A percentile compares a stretch with the other conserved stretches of the same genome.
Conservation (phyloP, 2,797 vertebrate species). For the Brachyalestes nurse region DNA sequence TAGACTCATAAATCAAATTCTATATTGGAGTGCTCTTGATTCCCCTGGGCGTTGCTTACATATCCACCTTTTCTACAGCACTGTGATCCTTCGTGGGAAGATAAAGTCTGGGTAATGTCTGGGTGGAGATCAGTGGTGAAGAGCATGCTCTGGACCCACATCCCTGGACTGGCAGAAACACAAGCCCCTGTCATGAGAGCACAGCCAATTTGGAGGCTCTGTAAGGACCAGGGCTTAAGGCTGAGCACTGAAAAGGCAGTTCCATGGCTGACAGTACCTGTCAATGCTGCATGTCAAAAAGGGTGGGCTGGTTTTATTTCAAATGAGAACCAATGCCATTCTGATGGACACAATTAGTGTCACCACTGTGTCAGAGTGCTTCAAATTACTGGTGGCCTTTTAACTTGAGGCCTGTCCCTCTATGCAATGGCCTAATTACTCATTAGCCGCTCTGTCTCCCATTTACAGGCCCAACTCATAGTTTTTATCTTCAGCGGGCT, state of each 20-base stretch:
- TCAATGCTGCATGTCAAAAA: slow-evolving; percentile 73
- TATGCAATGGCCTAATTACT: slow-evolving; percentile 69
- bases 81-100: slow-evolving; percentile 19
- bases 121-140: slow-evolving; percentile 37
- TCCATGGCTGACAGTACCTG: slow-evolving; percentile 63
- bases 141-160: slow-evolving; percentile 51
- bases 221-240: slow-evolving; percentile 61
- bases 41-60: slow-evolving; percentile 30
- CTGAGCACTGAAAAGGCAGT: slow-evolving; percentile 58
- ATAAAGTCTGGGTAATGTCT: slow-evolving; percentile 40
- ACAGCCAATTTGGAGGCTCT: slow-evolving; percentile 69
- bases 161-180: slow-evolving; percentile 53
- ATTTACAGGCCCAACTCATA: slow-evolving; percentile 57
- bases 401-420: slow-evolving; percentile 66
- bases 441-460: slow-evolving; percentile 66
- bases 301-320: slow-evolving; percentile 71
- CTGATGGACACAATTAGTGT: slow-evolving; percentile 76
- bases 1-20: slow-evolving; percentile 28
- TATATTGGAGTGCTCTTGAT: slow-evolving; percentile 13
- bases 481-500: slow-evolving; percentile 52
- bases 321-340: slow-evolving; percentile 73
- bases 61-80: slow-evolving; percentile 12
- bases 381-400: slow-evolving; percentile 72
- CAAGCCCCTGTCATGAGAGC: slow-evolving; percentile 59
- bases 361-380: slow-evolving; percentile 71